A percentile compares a stretch with the other conserved stretches of the same genome.
phyloP scores from a whole-genome alignment of 2,888 invertebrate genomes.

The Gari tellinella region DNA sequence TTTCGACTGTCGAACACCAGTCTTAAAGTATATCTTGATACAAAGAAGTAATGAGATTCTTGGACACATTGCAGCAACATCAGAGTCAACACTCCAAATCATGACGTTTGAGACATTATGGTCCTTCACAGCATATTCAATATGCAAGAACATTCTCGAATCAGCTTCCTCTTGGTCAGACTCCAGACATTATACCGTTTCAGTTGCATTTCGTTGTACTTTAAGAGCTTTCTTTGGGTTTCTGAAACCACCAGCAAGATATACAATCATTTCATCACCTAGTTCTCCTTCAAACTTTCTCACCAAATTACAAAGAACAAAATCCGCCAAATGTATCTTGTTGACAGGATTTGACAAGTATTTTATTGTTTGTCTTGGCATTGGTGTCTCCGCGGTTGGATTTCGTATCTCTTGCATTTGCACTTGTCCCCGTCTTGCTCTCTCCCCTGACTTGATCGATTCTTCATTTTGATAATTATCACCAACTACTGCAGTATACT shows the following conservation, averaged over 20 bases:
- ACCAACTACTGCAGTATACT: background rate
- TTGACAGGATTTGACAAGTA: too few relatives aligned
- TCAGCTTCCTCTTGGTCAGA: conserved; percentile 17
- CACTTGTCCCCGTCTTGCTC: too few relatives aligned
- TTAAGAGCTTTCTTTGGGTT: background rate
- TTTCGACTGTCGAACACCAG: background rate
- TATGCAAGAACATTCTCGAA: conserved; percentile 9
- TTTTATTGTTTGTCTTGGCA: too few relatives aligned
- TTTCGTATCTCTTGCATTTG: too few relatives aligned
- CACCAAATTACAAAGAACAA: conserved; percentile 1
- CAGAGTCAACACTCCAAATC: conserved; percentile 10
- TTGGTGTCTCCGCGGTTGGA: too few relatives aligned
- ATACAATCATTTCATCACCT: conserved; percentile 4
- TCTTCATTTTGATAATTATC: background rate
- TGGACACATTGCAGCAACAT: conserved; percentile 10
- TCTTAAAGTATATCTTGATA: conserved; percentile 13
- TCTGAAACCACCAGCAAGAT: conserved; percentile 14
- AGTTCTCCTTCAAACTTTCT: background rate
- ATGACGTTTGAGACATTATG: too few relatives aligned
- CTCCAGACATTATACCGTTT: conserved; percentile 6
- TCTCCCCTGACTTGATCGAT: too few relatives aligned
- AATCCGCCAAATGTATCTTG: conserved; percentile 10
- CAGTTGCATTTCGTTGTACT: background rate
- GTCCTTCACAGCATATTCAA: too few relatives aligned
- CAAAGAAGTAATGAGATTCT: background rate